A percentile compares a stretch with the other conserved stretches of the same genome.
Conservation (phyloP, 2,113 vertebrate species). For the Burhinus oedicnemus region DNA sequence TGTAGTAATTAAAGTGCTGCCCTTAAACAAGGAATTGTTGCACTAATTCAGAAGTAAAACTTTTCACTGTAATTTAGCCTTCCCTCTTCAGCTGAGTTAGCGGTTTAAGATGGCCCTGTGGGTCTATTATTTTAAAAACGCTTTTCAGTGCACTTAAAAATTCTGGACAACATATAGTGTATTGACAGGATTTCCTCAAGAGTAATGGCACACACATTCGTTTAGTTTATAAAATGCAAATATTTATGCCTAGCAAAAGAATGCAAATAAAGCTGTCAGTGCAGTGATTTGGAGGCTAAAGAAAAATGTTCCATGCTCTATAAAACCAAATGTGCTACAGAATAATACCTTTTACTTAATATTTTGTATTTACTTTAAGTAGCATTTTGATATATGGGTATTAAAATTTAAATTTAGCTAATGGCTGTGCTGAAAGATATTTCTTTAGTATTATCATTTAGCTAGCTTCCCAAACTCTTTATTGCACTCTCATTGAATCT, state of each 20-base stretch:
- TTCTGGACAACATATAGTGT: neutral
- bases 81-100: neutral
- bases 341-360: neutral
- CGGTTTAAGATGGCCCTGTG: neutral
- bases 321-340: neutral
- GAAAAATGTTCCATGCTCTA: neutral
- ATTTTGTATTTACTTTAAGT: neutral
- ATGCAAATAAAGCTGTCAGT: neutral
- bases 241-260: constrained; percentile 4
- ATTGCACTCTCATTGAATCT: neutral
- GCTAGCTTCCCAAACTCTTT: neutral
- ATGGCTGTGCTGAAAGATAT: neutral
- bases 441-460: neutral
- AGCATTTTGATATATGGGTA: neutral
- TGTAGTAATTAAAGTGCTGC: neutral
- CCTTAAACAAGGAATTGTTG: neutral
- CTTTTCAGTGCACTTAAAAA: neutral
- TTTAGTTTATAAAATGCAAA: constrained; percentile 26
- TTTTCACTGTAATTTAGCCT: neutral
- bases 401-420: neutral
- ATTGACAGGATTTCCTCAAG: constrained; percentile 18
- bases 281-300: neutral
- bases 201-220: neutral
- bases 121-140: constrained; percentile 1
- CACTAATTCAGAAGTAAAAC: neutral